Percentiles rank a stretch among this genome's conserved stretches.
Evolutionary conservation across 1,140 invertebrate genomes (phyloP).

Genomic region (Bombus waltoni): DNA sequence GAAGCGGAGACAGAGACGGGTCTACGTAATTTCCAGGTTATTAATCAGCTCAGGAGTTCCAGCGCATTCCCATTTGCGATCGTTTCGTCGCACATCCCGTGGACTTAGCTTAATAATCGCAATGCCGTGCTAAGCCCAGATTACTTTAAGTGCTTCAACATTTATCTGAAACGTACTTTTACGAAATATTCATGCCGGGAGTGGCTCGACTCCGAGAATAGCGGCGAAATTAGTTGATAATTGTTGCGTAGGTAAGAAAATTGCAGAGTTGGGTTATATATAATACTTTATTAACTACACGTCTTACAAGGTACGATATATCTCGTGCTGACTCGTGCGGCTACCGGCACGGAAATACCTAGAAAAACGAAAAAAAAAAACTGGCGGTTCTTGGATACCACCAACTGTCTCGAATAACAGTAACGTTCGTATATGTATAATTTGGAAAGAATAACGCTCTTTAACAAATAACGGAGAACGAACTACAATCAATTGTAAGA

Average conservation of each 20-base stretch:
- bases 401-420: no score
- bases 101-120: constrained; percentile 45
- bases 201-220: not conserved
- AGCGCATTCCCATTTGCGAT: constrained; percentile 45
- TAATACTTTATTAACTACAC: not conserved
- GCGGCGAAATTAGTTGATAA: constrained; percentile 3
- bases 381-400: no score
- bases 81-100: constrained; percentile 52
- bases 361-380: no score
- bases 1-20: constrained; percentile 30
- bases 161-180: constrained; percentile 33
- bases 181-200: not conserved
- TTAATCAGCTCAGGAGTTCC: constrained; percentile 53
- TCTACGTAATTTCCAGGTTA: constrained; percentile 59
- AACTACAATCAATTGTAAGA: not conserved
- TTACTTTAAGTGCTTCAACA: constrained; percentile 44
- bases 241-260: no score
- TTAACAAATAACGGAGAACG: not conserved
- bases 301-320: not conserved
- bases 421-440: no score
- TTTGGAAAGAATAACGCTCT: no score
- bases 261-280: no score
- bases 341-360: no score
- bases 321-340: no score
- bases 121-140: constrained; percentile 28